phyloP scores from a whole-genome alignment of 2,113 vertebrate species.

The Geococcyx californianus region DNA sequence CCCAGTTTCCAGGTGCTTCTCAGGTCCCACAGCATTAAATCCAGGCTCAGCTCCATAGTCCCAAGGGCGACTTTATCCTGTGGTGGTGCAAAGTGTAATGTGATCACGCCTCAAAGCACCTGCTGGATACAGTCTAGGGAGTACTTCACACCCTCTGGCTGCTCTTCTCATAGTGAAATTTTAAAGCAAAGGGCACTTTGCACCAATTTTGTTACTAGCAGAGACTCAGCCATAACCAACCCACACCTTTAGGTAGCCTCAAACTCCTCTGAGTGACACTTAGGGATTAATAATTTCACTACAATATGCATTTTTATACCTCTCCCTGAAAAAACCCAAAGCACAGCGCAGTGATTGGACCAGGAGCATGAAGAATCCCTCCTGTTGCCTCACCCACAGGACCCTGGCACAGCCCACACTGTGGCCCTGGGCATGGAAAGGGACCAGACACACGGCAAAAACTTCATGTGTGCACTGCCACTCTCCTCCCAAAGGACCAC shows the following conservation, averaged over 20 bases:
- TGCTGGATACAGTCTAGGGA: neutral
- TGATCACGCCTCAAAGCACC: neutral
- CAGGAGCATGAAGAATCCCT: rapidly evolving
- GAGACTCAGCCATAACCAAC: neutral
- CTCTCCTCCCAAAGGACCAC: neutral
- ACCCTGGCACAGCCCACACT: rapidly evolving
- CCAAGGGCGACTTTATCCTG: neutral
- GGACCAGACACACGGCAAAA: neutral
- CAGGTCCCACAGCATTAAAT: neutral
- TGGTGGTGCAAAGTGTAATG: neutral
- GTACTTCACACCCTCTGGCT: neutral
- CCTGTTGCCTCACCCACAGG: rapidly evolving
- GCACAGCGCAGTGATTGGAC: neutral
- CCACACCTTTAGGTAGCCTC: neutral
- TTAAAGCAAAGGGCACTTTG: neutral
- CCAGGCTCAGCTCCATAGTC: neutral
- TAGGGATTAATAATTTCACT: neutral
- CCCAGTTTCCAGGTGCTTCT: neutral
- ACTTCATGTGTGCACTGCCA: neutral
- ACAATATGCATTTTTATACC: neutral
- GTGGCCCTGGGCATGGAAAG: rapidly evolving
- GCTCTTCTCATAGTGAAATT: neutral
- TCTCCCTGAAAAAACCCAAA: neutral
- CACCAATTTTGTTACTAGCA: neutral
- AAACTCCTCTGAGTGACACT: neutral